Conservation (phyloP, 2,113 vertebrate genomes). For the Arvicanthis niloticus region DNA sequence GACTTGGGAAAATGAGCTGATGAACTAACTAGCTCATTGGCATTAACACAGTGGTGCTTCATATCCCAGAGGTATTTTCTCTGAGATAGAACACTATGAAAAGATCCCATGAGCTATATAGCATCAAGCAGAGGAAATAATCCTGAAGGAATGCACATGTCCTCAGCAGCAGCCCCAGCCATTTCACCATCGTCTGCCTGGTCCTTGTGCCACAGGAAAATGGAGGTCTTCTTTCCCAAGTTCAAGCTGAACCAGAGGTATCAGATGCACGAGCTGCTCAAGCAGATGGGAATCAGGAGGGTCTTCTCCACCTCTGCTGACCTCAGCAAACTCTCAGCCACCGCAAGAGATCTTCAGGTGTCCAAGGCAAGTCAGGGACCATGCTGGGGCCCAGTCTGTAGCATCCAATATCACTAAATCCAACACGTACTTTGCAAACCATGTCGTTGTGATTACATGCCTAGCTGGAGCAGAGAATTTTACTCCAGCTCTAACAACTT, state of each 20-base stretch:
- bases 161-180: neutral
- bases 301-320: conserved; percentile 90
- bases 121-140: neutral
- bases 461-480: neutral
- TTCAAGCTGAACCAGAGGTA: conserved; percentile 94
- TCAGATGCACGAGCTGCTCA: conserved; percentile 90
- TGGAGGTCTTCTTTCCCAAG: conserved; percentile 93
- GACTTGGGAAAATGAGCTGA: neutral
- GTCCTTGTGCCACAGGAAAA: conserved; percentile 85
- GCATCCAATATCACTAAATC: neutral
- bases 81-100: neutral
- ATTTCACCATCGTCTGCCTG: neutral
- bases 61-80: neutral
- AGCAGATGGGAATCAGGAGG: conserved; percentile 89
- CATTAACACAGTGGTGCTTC: neutral
- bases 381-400: neutral
- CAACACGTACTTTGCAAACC: neutral
- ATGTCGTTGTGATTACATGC: neutral
- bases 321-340: conserved; percentile 88
- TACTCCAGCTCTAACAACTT: neutral
- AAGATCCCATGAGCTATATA: neutral
- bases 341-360: conserved; percentile 83
- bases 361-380: conserved; percentile 88
- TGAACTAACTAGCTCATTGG: neutral
- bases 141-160: neutral